These are phyloP conservation scores for Phenganax subtilis DNA, from an alignment of 92 coral and sea anemone genomes.

Conservation along the genomic window DNA sequence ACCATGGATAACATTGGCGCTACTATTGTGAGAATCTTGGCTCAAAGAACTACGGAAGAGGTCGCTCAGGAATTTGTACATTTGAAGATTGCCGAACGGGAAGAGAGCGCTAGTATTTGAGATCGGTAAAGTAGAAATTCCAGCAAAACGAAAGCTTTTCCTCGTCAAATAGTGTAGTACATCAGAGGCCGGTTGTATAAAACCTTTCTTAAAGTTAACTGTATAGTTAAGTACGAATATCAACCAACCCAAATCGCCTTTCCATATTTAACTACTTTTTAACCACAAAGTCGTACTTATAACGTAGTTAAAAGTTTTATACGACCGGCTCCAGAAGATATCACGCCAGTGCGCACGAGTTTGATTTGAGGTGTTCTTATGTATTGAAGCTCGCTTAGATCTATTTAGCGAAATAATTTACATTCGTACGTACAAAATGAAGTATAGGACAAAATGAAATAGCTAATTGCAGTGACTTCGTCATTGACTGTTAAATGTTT, in stretches of 20 bases:
- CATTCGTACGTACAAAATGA: background rate
- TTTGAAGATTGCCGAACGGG: constrained; percentile 62
- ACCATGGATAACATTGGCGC: constrained; percentile 82
- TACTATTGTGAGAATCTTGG: constrained; percentile 85
- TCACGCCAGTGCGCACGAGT: background rate
- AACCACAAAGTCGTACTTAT: too few relatives aligned
- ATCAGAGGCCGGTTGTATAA: background rate
- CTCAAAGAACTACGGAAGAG: constrained; percentile 88
- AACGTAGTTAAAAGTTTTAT: too few relatives aligned
- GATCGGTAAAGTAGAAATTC: background rate
- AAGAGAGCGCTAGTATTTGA: constrained; percentile 49
- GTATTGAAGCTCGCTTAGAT: background rate
- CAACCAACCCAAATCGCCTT: too few relatives aligned
- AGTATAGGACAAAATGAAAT: too few relatives aligned
- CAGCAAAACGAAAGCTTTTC: background rate
- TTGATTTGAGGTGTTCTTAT: background rate
- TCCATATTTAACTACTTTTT: too few relatives aligned
- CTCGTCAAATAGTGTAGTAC: background rate
- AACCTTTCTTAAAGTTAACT: too few relatives aligned
- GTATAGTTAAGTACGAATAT: too few relatives aligned
- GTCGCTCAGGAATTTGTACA: constrained; percentile 92
- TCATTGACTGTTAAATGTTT: background rate
- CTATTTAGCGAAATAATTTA: background rate
- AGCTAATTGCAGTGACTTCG: background rate
- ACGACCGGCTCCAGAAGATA: too few relatives aligned